Evolutionary conservation across 1,140 invertebrate species (phyloP).

Genomic region (Stenopsyche tienmushanensis): DNA sequence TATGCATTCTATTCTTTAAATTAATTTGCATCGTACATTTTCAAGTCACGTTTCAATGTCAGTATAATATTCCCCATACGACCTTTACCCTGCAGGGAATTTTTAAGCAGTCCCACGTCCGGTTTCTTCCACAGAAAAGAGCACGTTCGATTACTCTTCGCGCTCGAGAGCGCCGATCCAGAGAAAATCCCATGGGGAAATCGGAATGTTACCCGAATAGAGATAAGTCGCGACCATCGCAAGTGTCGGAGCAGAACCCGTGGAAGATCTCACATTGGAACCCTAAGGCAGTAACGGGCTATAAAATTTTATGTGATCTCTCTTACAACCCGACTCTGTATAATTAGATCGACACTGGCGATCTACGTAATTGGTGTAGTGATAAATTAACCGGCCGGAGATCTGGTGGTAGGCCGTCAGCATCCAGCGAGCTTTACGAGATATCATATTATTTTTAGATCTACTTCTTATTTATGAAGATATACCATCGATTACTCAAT

Average conservation of each 20-base stretch:
- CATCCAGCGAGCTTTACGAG: not conserved
- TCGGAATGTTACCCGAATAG: not conserved
- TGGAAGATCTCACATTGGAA: not conserved
- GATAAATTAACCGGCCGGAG: conserved; percentile 26
- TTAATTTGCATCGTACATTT: no score
- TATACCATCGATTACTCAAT: not conserved
- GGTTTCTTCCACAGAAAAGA: no score
- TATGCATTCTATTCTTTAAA: no score
- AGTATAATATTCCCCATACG: not conserved
- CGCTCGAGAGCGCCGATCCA: no score
- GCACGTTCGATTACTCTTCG: no score
- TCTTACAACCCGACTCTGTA: not conserved
- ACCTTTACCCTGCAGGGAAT: not conserved
- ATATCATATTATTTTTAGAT: not conserved
- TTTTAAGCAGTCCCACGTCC: no score
- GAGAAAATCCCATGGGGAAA: no score
- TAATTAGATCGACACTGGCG: conserved; percentile 32
- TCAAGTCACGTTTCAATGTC: not conserved
- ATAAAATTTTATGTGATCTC: conserved; percentile 30
- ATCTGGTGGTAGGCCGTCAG: not conserved
- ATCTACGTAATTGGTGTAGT: conserved; percentile 24
- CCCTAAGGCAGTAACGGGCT: conserved; percentile 13
- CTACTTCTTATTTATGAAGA: not conserved
- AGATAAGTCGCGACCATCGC: conserved; percentile 6
- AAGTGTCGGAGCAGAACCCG: not conserved